Conservation (phyloP, 2,888 invertebrate species). For the Zootermopsis nevadensis region DNA sequence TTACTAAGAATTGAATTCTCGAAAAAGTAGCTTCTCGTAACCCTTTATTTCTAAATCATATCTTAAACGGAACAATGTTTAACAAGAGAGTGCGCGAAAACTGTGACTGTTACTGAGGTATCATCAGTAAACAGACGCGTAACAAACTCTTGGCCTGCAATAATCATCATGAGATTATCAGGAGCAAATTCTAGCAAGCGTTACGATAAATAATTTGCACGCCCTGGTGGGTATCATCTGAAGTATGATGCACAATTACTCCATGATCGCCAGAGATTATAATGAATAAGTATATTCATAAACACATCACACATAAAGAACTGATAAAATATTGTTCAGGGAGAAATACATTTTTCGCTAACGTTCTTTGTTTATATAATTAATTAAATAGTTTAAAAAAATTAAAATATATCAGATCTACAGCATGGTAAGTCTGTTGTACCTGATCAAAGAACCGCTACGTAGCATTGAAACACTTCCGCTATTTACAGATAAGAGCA, state of each 20-base stretch:
- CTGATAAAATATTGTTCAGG: background rate
- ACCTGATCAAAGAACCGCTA: background rate
- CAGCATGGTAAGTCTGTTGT: too few relatives aligned
- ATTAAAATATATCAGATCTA: background rate
- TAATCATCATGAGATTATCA: too few relatives aligned
- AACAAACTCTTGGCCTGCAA: background rate
- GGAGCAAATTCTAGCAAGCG: background rate
- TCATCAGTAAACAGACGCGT: background rate
- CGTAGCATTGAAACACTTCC: background rate
- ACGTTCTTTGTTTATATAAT: slow-evolving; percentile 9
- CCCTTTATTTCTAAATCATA: too few relatives aligned
- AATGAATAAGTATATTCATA: background rate
- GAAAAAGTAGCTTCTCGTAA: too few relatives aligned
- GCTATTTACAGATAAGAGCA: background rate
- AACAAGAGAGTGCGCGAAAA: too few relatives aligned
- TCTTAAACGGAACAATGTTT: too few relatives aligned
- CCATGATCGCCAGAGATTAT: background rate
- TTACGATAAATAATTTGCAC: background rate
- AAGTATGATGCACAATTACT: background rate
- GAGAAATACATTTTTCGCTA: background rate
- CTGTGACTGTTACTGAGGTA: too few relatives aligned
- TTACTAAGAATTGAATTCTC: too few relatives aligned
- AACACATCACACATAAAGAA: background rate
- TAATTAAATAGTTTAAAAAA: background rate
- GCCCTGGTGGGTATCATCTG: background rate